These are phyloP conservation scores for Ceratina calcarata DNA, from an alignment of 1,140 invertebrate species.

Conservation along the genomic window DNA sequence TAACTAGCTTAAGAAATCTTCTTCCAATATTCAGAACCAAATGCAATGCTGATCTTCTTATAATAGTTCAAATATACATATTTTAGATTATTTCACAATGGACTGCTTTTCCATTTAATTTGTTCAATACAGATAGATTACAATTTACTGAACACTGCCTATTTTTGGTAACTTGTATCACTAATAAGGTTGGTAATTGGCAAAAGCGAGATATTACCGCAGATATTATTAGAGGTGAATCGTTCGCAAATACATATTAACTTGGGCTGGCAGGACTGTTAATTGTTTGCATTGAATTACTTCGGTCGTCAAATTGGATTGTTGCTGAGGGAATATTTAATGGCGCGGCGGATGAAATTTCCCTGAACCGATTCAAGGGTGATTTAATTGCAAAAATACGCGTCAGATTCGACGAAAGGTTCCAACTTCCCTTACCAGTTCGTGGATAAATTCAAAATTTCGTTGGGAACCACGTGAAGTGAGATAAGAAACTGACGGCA, in stretches of 20 bases:
- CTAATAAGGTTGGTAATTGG: neutral
- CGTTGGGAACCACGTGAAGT: neutral
- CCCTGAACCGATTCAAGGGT: neutral
- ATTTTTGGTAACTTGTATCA: too few relatives aligned
- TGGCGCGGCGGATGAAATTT: neutral
- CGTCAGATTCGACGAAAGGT: neutral
- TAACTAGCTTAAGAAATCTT: too few relatives aligned
- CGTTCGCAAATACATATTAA: neutral
- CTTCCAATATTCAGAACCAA: too few relatives aligned
- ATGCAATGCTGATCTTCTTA: too few relatives aligned
- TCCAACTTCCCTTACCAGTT: too few relatives aligned
- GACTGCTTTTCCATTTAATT: too few relatives aligned
- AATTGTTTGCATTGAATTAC: constrained; percentile 16
- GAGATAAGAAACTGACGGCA: neutral
- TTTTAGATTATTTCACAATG: too few relatives aligned
- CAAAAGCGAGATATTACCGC: neutral
- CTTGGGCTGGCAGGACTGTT: neutral
- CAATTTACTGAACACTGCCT: too few relatives aligned
- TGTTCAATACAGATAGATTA: too few relatives aligned
- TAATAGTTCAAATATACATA: too few relatives aligned
- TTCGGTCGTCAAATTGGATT: neutral
- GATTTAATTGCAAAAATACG: neutral
- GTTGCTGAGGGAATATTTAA: neutral
- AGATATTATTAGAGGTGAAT: constrained; percentile 1
- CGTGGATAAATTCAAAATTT: neutral